Conservation (phyloP, 2,113 vertebrate genomes). For the Catagonus wagneri region DNA sequence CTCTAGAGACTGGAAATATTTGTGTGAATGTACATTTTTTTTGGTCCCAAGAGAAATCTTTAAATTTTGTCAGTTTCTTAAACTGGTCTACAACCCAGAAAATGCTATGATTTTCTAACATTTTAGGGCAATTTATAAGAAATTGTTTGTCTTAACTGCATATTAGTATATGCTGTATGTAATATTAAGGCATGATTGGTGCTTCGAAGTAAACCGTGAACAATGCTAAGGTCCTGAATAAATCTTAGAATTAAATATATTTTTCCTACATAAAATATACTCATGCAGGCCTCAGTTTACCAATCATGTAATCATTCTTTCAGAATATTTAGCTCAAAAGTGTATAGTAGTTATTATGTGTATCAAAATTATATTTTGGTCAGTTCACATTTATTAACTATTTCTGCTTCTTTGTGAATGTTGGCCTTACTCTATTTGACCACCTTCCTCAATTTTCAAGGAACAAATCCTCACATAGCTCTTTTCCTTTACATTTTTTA, state of each 20-base stretch:
- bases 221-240: neutral
- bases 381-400: neutral
- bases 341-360: neutral
- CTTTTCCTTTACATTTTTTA: neutral
- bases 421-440: neutral
- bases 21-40: neutral
- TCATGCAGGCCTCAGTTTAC: neutral
- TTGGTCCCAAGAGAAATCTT: neutral
- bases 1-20: neutral
- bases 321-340: constrained; percentile 5
- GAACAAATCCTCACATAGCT: neutral
- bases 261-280: neutral
- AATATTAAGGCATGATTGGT: neutral
- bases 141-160: neutral
- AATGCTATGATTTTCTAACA: neutral
- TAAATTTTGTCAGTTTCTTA: constrained; percentile 14
- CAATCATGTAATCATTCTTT: neutral
- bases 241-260: constrained; percentile 12
- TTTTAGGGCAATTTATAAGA: neutral
- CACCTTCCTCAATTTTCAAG: neutral
- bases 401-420: neutral
- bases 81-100: neutral
- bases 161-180: neutral
- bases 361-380: neutral
- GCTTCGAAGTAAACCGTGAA: constrained; percentile 5